Evolutionary conservation across 2,888 invertebrate genomes (phyloP).

Genomic region (Pterobdella sp.): DNA sequence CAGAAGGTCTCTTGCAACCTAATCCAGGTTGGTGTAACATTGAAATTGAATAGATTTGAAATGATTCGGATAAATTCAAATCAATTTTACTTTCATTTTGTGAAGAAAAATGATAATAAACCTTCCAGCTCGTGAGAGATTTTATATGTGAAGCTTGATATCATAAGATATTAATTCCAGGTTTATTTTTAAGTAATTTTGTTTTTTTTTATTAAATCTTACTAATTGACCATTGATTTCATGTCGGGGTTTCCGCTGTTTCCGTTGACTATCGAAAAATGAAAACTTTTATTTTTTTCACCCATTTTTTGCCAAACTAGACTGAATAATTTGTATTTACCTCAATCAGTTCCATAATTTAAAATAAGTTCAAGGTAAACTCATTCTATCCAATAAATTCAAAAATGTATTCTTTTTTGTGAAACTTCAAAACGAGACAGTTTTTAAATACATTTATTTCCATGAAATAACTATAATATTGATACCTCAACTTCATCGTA

Average conservation of each 20-base stretch:
- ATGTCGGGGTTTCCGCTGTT: background rate
- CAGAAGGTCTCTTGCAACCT: conserved; percentile 76
- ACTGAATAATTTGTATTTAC: background rate
- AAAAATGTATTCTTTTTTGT: too few relatives aligned
- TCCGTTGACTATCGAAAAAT: background rate
- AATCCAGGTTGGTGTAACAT: conserved; percentile 60
- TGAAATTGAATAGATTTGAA: too few relatives aligned
- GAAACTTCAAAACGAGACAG: too few relatives aligned
- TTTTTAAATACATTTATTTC: too few relatives aligned
- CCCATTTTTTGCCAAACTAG: background rate
- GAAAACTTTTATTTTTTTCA: background rate
- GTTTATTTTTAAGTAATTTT: background rate
- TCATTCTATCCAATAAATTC: too few relatives aligned
- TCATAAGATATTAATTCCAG: background rate
- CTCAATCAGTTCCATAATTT: background rate
- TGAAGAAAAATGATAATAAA: background rate
- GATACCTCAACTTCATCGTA: too few relatives aligned
- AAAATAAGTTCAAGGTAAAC: background rate
- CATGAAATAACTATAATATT: too few relatives aligned
- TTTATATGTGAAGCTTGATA: too few relatives aligned
- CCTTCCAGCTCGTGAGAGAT: background rate
- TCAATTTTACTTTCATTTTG: too few relatives aligned
- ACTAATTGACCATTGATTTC: background rate
- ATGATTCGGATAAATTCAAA: too few relatives aligned
- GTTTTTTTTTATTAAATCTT: background rate